Base-by-base conservation (phyloP, 2,888 invertebrate species). In the Corbicula japonica region DNA sequence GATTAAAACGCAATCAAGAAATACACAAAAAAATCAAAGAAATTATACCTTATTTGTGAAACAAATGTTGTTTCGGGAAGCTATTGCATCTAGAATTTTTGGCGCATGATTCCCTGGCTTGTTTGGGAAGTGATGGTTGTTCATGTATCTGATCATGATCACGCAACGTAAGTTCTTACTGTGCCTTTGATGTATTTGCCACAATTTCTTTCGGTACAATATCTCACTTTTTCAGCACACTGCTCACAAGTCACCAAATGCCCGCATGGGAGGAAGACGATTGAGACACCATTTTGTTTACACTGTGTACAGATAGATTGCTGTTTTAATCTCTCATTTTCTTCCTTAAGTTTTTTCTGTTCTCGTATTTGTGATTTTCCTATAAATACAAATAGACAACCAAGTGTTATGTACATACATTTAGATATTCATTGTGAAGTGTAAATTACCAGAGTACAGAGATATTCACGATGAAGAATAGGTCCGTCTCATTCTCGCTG, bases 171-270 rank as follows among this genome's bases (percentile, higher is more conserved):
- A 18, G 69, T 69, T 1, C 69, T 32, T 12, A 69, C 69, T 21
- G 69, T 69, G 2, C 69, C 69, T 48, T 69, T 69, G 10, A 69
- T 60, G 12, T 35, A 48, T 60, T 32, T 60, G 8, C 58, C 69
- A 46, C 69, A 69, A 26, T 21, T 41, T 41, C 21, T 12, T 5
- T 50, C n/a, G 0, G 44, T 58, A 21, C 69, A 69, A 30, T 35
- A 28, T 12, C 46, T 69, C 18, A 60, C 60, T 5, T 32, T n/a
- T 21, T 52, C 26, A 10, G 58, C 69, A 30, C 69, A 69, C 23
- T 46, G n/a, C n/a, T 69, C 69, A 26, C 69, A 69, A 2, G 69
- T 69, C 30, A 69, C 48, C 6, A 69, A n/a, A 56, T 69, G 69
- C 3, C 69, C 69, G 10, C 69, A 69, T 0, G 69, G 69, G 3